Evolutionary conservation across 2,888 invertebrate species (phyloP).

Genomic region (Scaptomyza cyrtandrae): DNA sequence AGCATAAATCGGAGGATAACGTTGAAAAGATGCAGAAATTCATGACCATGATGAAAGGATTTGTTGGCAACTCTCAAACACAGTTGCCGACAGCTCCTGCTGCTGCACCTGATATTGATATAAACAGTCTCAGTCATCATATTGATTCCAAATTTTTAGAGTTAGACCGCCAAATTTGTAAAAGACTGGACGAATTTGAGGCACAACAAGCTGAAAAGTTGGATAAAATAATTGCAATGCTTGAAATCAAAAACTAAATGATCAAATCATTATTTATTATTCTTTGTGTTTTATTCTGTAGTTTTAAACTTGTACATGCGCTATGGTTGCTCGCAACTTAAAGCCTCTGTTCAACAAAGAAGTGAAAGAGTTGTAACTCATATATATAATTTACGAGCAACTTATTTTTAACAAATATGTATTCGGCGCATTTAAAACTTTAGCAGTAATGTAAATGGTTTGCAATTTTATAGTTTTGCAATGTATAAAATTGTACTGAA

Average conservation of each 20-base stretch:
- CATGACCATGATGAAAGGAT: conserved; percentile 59
- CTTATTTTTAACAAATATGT: background rate
- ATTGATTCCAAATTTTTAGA: conserved; percentile 72
- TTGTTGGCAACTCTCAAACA: conserved; percentile 18
- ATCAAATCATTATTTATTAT: conserved; percentile 8
- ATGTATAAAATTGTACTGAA: background rate
- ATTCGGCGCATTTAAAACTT: background rate
- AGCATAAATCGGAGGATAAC: conserved; percentile 45
- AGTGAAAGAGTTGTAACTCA: no score
- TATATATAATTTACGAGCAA: background rate
- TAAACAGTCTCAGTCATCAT: conserved; percentile 54
- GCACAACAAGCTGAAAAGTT: conserved; percentile 74
- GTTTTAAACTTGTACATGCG: conserved; percentile 2
- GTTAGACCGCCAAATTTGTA: conserved; percentile 65
- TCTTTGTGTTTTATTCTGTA: background rate
- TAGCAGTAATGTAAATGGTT: background rate
- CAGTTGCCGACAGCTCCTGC: background rate
- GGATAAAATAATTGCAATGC: conserved; percentile 74
- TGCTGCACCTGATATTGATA: conserved; percentile 6
- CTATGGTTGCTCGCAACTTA: background rate
- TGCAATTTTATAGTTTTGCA: background rate
- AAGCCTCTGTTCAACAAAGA: background rate
- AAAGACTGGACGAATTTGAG: conserved; percentile 71
- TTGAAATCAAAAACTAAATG: conserved; percentile 54
- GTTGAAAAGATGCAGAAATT: conserved; percentile 79